These are phyloP conservation scores for Camponotus pennsylvanicus DNA, from an alignment of 1,140 invertebrate genomes.

Conservation along the genomic window DNA sequence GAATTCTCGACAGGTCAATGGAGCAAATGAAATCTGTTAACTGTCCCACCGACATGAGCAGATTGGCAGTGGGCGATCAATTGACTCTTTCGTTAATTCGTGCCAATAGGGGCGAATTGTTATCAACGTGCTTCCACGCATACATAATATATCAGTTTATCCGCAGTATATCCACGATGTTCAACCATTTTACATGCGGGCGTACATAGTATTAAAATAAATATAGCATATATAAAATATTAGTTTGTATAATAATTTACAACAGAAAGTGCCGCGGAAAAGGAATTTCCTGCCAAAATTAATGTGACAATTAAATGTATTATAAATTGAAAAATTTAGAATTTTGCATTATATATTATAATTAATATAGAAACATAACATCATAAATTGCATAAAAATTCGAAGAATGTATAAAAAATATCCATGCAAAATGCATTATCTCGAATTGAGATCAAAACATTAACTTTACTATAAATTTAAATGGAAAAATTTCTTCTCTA, in stretches of 20 bases:
- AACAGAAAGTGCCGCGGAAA: not conserved
- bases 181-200: constrained; percentile 50
- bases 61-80: constrained; percentile 84
- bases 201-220: constrained; percentile 26
- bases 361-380: constrained; percentile 2
- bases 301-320: not conserved
- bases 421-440: not conserved
- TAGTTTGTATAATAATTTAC: not conserved
- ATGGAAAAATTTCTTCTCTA: not conserved
- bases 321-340: constrained; percentile 1
- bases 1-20: constrained; percentile 79
- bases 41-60: constrained; percentile 74
- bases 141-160: constrained; percentile 81
- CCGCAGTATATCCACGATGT: constrained; percentile 32
- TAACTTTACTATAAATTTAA: constrained; percentile 5
- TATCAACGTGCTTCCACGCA: constrained; percentile 79
- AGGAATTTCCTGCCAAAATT: not conserved
- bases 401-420: not conserved
- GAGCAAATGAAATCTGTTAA: constrained; percentile 84
- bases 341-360: not conserved
- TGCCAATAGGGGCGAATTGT: constrained; percentile 83
- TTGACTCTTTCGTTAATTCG: constrained; percentile 83
- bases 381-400: not conserved
- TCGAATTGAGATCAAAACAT: not conserved
- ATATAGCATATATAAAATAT: not conserved